Evolutionary conservation across 2,888 invertebrate genomes (phyloP), one percentile per base, ranked within the genome.

Genomic region (Ormyrus labotus): DNA sequence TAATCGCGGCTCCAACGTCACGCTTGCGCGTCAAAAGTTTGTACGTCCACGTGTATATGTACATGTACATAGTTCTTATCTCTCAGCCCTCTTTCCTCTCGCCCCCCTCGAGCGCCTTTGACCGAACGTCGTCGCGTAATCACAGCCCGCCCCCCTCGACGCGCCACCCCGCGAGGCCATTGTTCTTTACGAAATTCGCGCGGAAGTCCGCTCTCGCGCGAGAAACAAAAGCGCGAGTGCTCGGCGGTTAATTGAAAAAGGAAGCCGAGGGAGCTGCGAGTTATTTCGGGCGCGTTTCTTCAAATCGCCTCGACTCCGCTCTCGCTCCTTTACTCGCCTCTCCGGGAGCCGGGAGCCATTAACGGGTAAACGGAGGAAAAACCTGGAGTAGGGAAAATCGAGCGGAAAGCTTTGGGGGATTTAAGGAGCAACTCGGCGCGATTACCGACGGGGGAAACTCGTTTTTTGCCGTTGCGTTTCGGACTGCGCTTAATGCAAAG

Each of bases 1-100:
- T 11, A 78, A 60, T 71, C 65, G 57, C 57, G 19, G 45, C 45
- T 64, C 64, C 19, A 65, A 65, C 57, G 19, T 60, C 71, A 71
- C 64, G 78, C 65, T 78, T 71, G 50, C 58, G 57, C 65, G 58
- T 57, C 64, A 65, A 71, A 58, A 76, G 64, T 58, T 70, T 45
- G 45, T 55, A 61, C 51, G 19, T 19, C 5, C 13, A 19, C 53
- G 48, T 58, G 9, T 10, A 57, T 55, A 13, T 10, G 57, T 55
- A 13, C 2, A 34, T 2, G 2, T 3, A 2, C 34, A 0, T 34
- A 34, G 34, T 73, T 64, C 34, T 34, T 34, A 3, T 34, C 34
- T 34, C 34, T 34, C 34, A 34, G 34, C 34, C 34, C 34, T 34
- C 34, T 34, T 34, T 34, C 34, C 34, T 34, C 34, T 34, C 34